Percentiles rank a stretch among this genome's conserved stretches.
phyloP scores from a whole-genome alignment of 1,140 invertebrate genomes.

The Dolichoris vasculosae region DNA sequence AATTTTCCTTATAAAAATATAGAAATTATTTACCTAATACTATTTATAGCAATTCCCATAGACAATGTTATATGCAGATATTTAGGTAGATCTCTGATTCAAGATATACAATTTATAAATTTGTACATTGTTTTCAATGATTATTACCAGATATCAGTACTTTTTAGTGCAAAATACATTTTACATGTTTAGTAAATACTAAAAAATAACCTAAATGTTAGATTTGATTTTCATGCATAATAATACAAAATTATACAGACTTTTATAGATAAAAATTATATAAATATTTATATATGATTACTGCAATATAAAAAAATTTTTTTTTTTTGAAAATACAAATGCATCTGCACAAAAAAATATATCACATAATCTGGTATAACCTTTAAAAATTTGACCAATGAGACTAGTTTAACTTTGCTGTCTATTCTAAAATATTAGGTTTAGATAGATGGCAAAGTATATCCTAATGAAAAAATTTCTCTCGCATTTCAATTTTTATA shows the following conservation, averaged over 20 bases:
- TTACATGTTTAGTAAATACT: background rate
- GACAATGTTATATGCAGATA: slow-evolving; percentile 41
- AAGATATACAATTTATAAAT: slow-evolving; percentile 43
- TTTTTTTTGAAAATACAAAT: slow-evolving; percentile 24
- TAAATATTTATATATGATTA: slow-evolving; percentile 13
- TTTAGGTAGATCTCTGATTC: slow-evolving; percentile 55
- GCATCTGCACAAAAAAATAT: slow-evolving; percentile 19
- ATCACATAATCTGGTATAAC: slow-evolving; percentile 42
- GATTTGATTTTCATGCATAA: slow-evolving; percentile 11
- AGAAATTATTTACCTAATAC: slow-evolving; percentile 49
- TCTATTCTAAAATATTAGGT: slow-evolving; percentile 9
- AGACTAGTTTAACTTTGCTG: slow-evolving; percentile 35
- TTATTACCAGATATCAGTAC: slow-evolving; percentile 20
- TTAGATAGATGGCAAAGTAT: slow-evolving; percentile 7
- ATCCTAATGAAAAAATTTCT: slow-evolving; percentile 48
- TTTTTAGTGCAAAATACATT: slow-evolving; percentile 21
- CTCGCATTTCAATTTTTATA: background rate
- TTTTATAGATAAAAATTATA: slow-evolving; percentile 1
- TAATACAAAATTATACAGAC: slow-evolving; percentile 29
- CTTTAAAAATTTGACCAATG: slow-evolving; percentile 30
- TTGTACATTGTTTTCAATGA: slow-evolving; percentile 45
- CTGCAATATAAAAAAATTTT: slow-evolving; percentile 19
- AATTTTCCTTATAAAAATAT: slow-evolving; percentile 64
- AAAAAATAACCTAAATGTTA: slow-evolving; percentile 15
- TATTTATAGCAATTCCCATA: slow-evolving; percentile 11